Percentiles rank a stretch among this genome's conserved stretches.
Evolutionary conservation across 2,888 invertebrate species (phyloP).

Genomic region (Drosophila infuscata): DNA sequence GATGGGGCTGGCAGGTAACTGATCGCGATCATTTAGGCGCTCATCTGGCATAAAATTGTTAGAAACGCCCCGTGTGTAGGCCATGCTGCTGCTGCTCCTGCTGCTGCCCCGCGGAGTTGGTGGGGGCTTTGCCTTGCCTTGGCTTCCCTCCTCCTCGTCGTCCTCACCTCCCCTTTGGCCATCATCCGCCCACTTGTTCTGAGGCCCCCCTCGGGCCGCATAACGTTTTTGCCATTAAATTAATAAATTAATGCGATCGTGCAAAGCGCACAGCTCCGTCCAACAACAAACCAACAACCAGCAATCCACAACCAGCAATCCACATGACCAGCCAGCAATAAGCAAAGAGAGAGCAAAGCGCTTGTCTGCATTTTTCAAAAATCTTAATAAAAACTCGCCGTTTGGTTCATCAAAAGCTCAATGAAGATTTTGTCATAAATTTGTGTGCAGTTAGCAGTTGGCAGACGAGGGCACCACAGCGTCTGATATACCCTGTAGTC

Average conservation of each 20-base stretch:
- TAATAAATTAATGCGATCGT: constrained; percentile 83
- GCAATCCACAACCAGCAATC: constrained; percentile 17
- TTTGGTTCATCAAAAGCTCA: constrained; percentile 50
- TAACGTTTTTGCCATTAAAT: constrained; percentile 84
- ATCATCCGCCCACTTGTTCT: background rate
- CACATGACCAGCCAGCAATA: constrained; percentile 18
- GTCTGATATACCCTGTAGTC: constrained; percentile 21
- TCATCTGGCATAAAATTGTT: constrained; percentile 83
- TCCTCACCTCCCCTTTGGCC: background rate
- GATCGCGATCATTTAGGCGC: constrained; percentile 80
- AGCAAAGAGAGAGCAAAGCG: constrained; percentile 14
- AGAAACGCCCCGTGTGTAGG: constrained; percentile 82
- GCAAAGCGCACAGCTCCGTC: constrained; percentile 34
- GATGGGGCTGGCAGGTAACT: constrained; percentile 59
- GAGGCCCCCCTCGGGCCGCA: constrained; percentile 10
- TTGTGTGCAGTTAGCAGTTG: constrained; percentile 50
- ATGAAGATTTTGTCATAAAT: constrained; percentile 61
- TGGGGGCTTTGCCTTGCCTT: background rate
- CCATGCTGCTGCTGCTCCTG: constrained; percentile 19
- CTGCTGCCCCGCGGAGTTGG: constrained; percentile 27
- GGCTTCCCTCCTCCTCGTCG: background rate
- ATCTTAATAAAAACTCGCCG: constrained; percentile 63
- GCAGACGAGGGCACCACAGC: constrained; percentile 2
- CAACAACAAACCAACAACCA: background rate
- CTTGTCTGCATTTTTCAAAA: constrained; percentile 69